Percentiles rank a stretch among this genome's conserved stretches.
Conservation (phyloP, 2,888 invertebrate genomes). For the Melieria omissa region DNA sequence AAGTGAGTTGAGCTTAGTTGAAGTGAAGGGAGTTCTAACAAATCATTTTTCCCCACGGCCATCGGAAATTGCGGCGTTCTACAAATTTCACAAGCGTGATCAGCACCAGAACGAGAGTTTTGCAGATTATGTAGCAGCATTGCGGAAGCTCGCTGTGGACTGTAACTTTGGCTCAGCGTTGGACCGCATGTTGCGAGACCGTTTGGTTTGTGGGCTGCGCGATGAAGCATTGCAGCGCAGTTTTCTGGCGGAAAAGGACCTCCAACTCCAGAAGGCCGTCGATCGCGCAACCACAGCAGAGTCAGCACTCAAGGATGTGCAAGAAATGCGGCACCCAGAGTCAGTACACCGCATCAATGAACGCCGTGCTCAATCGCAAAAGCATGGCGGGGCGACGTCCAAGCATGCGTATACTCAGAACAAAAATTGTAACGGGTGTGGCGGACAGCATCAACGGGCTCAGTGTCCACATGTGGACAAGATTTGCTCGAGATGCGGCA, state of each 20-base stretch:
- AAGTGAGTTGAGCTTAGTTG: conserved; percentile 33
- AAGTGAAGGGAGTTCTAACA: conserved; percentile 38
- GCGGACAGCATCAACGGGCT: conserved; percentile 20
- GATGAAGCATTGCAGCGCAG: conserved; percentile 37
- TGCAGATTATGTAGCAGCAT: conserved; percentile 36
- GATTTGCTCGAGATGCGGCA: conserved; percentile 28
- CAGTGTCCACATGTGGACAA: conserved; percentile 28
- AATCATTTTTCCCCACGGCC: conserved; percentile 39
- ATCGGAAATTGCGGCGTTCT: conserved; percentile 36
- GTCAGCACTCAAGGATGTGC: conserved; percentile 26
- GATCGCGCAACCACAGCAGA: conserved; percentile 36
- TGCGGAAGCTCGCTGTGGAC: conserved; percentile 35
- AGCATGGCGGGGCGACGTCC: background rate
- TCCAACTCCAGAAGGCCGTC: conserved; percentile 35
- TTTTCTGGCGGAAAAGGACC: conserved; percentile 34
- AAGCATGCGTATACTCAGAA: background rate
- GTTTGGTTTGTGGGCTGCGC: conserved; percentile 41
- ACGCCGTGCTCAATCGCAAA: conserved; percentile 14
- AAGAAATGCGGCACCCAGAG: conserved; percentile 26
- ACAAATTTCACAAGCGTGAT: conserved; percentile 38
- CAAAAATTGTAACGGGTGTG: conserved; percentile 30
- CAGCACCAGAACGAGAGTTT: conserved; percentile 35
- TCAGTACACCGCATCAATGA: conserved; percentile 17
- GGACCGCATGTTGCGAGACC: conserved; percentile 40
- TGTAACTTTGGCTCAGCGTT: conserved; percentile 38